Evolutionary conservation across 2,113 vertebrate species (phyloP).

Genomic region (Urocolius indicus): DNA sequence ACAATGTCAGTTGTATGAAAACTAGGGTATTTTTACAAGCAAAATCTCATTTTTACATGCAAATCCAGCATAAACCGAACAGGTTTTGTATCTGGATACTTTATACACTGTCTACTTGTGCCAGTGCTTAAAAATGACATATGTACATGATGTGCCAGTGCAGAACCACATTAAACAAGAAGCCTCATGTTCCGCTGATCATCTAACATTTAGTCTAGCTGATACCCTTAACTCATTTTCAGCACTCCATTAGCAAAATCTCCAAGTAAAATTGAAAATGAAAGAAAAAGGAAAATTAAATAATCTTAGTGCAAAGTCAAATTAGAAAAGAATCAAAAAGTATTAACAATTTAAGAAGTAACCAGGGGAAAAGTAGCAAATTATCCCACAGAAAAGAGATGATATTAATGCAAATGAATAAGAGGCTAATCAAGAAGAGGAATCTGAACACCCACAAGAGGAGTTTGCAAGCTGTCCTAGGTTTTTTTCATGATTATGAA

Average conservation of each 20-base stretch:
- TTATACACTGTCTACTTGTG: background rate
- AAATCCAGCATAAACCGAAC: background rate
- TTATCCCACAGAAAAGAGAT: background rate
- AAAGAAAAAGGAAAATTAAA: background rate
- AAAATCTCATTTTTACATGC: background rate
- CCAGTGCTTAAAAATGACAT: background rate
- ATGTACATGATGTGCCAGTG: background rate
- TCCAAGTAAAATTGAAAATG: background rate
- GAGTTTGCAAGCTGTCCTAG: background rate
- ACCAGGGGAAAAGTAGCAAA: background rate
- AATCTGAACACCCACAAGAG: slow-evolving; percentile 24
- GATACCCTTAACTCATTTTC: background rate
- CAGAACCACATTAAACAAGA: slow-evolving; percentile 8
- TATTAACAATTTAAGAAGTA: slow-evolving; percentile 2
- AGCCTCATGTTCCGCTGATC: slow-evolving; percentile 2
- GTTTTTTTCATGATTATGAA: background rate
- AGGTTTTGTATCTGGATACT: background rate
- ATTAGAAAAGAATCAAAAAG: background rate
- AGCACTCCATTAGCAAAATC: background rate
- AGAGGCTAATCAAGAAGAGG: background rate
- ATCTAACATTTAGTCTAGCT: background rate
- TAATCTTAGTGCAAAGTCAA: background rate
- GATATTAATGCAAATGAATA: background rate
- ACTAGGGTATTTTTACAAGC: background rate
- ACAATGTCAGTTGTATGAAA: background rate